Conservation (phyloP, 2,888 invertebrate genomes). For the Acleris emargana region DNA sequence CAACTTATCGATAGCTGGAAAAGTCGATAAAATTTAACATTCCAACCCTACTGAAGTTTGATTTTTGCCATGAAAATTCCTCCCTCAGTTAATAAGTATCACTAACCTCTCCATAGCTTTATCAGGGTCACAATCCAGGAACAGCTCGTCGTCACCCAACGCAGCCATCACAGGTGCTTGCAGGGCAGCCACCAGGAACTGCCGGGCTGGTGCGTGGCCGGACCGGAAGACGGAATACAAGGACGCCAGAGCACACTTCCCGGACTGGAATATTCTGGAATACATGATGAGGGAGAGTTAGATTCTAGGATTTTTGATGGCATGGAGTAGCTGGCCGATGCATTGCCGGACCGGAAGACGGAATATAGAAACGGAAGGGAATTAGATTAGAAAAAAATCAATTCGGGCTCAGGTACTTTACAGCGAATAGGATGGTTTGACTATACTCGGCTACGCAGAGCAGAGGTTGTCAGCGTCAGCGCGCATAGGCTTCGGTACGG, state of each 20-base stretch:
- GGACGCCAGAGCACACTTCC: slow-evolving; percentile 93
- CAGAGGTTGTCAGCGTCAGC: too few relatives aligned
- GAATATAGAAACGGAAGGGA: slow-evolving; percentile 95
- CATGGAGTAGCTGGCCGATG: slow-evolving; percentile 87
- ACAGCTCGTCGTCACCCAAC: slow-evolving; percentile 95
- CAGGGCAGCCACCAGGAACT: slow-evolving; percentile 96
- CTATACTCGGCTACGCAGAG: too few relatives aligned
- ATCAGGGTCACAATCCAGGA: slow-evolving; percentile 95
- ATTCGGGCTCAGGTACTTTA: too few relatives aligned
- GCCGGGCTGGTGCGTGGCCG: slow-evolving; percentile 93
- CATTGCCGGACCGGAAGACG: slow-evolving; percentile 93
- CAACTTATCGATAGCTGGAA: too few relatives aligned
- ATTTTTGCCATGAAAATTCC: too few relatives aligned
- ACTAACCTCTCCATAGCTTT: slow-evolving; percentile 89
- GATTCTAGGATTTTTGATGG: too few relatives aligned
- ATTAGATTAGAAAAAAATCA: too few relatives aligned
- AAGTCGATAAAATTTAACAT: too few relatives aligned
- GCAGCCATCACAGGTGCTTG: slow-evolving; percentile 96
- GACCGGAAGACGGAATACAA: slow-evolving; percentile 95
- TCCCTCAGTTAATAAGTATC: too few relatives aligned
- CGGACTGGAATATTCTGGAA: slow-evolving; percentile 89
- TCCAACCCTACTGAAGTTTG: too few relatives aligned
- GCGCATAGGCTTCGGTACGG: too few relatives aligned
- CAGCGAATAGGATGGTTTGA: too few relatives aligned
- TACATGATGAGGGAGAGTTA: not conserved